Evolutionary conservation across 2,113 vertebrate species (phyloP).

Genomic region (Dolichallabes microphthalmus): DNA sequence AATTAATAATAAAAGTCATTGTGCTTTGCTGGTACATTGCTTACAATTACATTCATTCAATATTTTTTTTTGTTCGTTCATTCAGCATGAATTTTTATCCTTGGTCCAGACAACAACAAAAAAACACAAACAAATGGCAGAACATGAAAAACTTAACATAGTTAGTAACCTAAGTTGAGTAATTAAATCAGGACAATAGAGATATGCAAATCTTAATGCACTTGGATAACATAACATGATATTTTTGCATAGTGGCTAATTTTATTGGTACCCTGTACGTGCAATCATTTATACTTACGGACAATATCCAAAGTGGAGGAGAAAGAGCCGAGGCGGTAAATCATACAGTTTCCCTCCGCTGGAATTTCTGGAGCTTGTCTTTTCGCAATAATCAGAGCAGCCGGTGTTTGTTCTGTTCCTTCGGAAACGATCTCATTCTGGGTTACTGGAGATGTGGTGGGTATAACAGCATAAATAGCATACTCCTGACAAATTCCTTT

Average conservation of each 20-base stretch:
- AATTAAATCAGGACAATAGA: not conserved
- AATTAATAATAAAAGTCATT: not conserved
- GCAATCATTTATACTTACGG: conserved; percentile 73
- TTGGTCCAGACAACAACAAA: not conserved
- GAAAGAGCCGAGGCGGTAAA: conserved; percentile 89
- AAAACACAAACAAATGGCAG: not conserved
- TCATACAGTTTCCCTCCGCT: conserved; percentile 69
- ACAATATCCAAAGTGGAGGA: conserved; percentile 78
- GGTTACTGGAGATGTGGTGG: conserved; percentile 4
- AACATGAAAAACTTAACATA: not conserved
- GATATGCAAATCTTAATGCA: not conserved
- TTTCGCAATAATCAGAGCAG: conserved; percentile 76
- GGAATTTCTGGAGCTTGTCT: conserved; percentile 76
- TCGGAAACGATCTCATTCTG: conserved; percentile 49
- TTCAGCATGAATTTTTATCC: not conserved
- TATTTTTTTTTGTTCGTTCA: not conserved
- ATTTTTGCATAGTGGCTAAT: not conserved
- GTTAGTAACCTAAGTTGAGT: not conserved
- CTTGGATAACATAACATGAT: not conserved
- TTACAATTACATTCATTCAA: accelerated
- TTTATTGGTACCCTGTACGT: not conserved
- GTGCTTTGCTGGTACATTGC: no score
- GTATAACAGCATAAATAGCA: conserved; percentile 4
- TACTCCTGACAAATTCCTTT: not conserved
- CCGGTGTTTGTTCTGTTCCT: conserved; percentile 58